Evolutionary conservation across 1,140 invertebrate species (phyloP).

Genomic region (Pachypeltis micranthus): DNA sequence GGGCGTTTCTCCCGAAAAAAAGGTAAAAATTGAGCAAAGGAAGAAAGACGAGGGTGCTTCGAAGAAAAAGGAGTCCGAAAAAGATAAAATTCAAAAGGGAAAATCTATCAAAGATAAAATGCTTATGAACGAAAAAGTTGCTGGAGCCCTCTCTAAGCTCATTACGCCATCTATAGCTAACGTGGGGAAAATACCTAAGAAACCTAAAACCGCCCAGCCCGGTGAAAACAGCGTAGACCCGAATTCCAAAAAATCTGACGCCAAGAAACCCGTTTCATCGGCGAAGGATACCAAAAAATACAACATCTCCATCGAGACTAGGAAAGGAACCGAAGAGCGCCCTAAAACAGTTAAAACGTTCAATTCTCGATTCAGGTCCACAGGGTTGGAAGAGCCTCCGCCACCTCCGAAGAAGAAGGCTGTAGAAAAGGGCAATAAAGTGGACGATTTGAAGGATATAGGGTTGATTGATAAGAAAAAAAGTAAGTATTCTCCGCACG

Average conservation of each 20-base stretch:
- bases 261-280: slow-evolving; percentile 19
- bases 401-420: slow-evolving; percentile 31
- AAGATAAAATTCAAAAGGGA: slow-evolving; percentile 23
- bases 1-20: slow-evolving; percentile 21
- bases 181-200: slow-evolving; percentile 64
- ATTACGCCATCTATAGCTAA: slow-evolving; percentile 50
- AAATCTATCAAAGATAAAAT: slow-evolving; percentile 27
- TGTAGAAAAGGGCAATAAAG: neutral
- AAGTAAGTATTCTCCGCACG: neutral
- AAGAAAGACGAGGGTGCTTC: slow-evolving; percentile 28
- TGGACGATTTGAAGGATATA: neutral
- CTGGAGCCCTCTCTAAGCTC: slow-evolving; percentile 50
- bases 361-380: slow-evolving; percentile 75
- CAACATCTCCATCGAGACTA: slow-evolving; percentile 65
- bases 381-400: slow-evolving; percentile 67
- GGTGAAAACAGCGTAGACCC: slow-evolving; percentile 36
- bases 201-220: slow-evolving; percentile 31
- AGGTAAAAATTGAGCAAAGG: slow-evolving; percentile 8
- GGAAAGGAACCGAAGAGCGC: slow-evolving; percentile 49
- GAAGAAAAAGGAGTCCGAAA: slow-evolving; percentile 24
- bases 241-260: slow-evolving; percentile 17
- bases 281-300: slow-evolving; percentile 48
- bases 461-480: slow-evolving; percentile 33
- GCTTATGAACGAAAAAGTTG: slow-evolving; percentile 51
- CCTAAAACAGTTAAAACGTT: slow-evolving; percentile 80